These are phyloP conservation scores for Rotaria sp. DNA, from an alignment of 2,888 invertebrate species.

Conservation along the genomic window DNA sequence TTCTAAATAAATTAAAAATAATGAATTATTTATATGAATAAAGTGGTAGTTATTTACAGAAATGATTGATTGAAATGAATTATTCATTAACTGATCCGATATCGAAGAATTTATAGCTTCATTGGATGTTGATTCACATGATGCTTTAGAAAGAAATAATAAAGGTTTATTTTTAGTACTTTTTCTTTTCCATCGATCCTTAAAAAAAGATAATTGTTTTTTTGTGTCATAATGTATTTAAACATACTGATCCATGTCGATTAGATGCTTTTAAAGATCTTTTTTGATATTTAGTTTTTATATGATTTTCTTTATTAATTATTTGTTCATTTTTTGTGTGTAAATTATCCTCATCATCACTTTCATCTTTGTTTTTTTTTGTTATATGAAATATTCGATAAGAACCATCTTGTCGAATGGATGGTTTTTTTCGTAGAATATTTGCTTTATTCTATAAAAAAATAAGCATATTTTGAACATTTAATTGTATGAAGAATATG, in stretches of 20 bases:
- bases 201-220: background rate
- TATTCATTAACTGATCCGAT: background rate
- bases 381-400: conserved; percentile 20
- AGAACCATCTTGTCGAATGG: background rate
- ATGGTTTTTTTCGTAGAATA: background rate
- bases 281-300: background rate
- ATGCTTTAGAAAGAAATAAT: background rate
- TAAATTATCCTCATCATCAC: background rate
- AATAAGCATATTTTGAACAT: background rate
- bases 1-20: background rate
- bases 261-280: background rate
- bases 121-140: background rate
- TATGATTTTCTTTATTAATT: background rate
- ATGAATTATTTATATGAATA: background rate
- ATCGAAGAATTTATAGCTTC: background rate
- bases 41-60: background rate
- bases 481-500: background rate
- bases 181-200: background rate
- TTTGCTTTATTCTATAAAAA: background rate
- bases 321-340: background rate
- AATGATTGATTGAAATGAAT: background rate
- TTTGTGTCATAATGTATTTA: background rate
- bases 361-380: background rate
- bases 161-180: background rate
- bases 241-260: background rate